Percentiles rank a stretch among this genome's conserved stretches.
phyloP scores from a whole-genome alignment of 2,113 vertebrate genomes.

The Mus pahari region DNA sequence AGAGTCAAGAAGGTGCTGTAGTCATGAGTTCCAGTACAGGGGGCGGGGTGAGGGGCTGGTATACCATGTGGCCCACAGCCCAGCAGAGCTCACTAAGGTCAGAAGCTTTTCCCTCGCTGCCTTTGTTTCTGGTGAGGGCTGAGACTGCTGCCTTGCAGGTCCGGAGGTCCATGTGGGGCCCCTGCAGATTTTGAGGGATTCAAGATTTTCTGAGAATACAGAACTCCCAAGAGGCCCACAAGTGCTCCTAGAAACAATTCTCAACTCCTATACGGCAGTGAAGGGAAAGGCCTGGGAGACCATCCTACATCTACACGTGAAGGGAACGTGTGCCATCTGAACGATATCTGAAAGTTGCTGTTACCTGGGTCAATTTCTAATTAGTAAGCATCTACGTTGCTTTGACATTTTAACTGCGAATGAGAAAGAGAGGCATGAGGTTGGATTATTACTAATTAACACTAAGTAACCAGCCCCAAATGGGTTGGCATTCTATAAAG shows the following conservation, averaged over 20 bases:
- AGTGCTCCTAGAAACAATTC: neutral
- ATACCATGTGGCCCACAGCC: neutral
- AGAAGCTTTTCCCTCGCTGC: neutral
- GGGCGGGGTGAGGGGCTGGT: too few species aligned
- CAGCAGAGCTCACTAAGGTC: neutral
- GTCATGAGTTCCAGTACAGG: neutral
- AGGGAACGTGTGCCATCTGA: neutral
- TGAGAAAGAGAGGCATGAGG: neutral
- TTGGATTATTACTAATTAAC: conserved; percentile 16
- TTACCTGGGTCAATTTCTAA: conserved; percentile 19
- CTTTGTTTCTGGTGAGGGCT: neutral
- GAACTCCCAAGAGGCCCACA: neutral
- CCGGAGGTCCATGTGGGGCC: neutral
- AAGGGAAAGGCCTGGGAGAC: neutral
- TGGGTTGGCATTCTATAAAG: neutral
- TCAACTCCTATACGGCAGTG: too few species aligned
- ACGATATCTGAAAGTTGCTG: neutral
- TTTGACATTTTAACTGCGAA: conserved; percentile 22
- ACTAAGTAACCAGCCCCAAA: neutral
- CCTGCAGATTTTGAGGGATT: neutral
- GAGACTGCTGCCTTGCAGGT: neutral
- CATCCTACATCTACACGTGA: neutral
- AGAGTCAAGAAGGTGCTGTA: neutral
- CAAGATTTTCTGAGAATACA: conserved; percentile 11
- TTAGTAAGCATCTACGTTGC: conserved; percentile 11